Base-by-base conservation (phyloP, 2,797 vertebrate species). In the Sebastes wilsoni region DNA sequence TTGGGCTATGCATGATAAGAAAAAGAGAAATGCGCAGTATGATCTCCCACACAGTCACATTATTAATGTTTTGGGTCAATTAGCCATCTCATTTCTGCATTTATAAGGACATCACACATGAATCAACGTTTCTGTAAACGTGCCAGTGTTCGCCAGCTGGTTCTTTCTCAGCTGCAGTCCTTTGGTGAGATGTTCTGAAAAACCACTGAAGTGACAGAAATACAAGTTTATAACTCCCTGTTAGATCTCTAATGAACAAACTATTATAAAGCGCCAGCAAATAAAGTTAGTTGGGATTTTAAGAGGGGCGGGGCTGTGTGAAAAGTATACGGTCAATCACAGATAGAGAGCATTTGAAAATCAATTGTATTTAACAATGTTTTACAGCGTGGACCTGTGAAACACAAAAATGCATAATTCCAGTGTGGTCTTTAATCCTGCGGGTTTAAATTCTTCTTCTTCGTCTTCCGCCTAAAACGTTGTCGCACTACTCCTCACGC, bases 151-250 rank as follows among this genome's bases (percentile, higher is more conserved):
- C 18, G 72, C 52, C 72, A 75, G 72, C 72, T 66, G 73, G 62
- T 66, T 66, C 73, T 12, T 75, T 75, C 54, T 65, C 46, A 55
- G 36, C 14, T 75, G 62, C 34, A 14, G 46, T 74, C 60, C 25
- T 75, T 66, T 66, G 36, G 73, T 59, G 73, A 75, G 73, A 75
- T 75, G 54, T 75, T 66, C 13, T 30, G 11, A 58, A 72, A 75
- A 75, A 65, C 20, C 38, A 62, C 10, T 28, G 28, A 65, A n/a
- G 60, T 36, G 72, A 64, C 62, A 75, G 46, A 65, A 66, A 22
- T 42, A 58, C 25, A 23, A 52, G 34, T 46, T 58, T 20, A 59
- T 38, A 38, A 58, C 25, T 20, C 25, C 25, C 34, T 23, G 54
- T 66, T 54, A n/a, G 42, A 36, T 54, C 46, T 36, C 11, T 20